A percentile compares a stretch with the other conserved stretches of the same genome.
Conservation (phyloP, 2,113 vertebrate genomes). For the Indri indri region DNA sequence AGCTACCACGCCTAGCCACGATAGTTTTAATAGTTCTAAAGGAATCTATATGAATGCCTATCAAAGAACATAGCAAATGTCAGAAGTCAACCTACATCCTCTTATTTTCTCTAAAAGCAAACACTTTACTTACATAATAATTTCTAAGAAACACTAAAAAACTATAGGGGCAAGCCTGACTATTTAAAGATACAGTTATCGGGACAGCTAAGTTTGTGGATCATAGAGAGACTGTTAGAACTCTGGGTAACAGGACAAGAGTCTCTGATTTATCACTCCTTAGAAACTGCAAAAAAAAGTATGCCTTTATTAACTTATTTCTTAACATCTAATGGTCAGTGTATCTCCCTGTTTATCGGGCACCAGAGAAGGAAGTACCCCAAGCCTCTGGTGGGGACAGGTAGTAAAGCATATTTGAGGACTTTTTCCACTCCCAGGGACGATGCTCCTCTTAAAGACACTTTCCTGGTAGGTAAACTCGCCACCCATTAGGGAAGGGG, state of each 20-base stretch:
- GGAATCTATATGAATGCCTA: not conserved
- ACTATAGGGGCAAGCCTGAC: not conserved
- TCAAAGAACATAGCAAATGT: not conserved
- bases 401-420: not conserved
- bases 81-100: not conserved
- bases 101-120: slow-evolving; percentile 13
- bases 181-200: not conserved
- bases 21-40: not conserved
- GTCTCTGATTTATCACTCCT: not conserved
- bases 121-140: slow-evolving; percentile 14
- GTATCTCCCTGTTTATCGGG: not conserved
- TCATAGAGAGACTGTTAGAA: not conserved
- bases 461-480: not conserved
- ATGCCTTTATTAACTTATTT: not conserved
- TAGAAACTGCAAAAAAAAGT: not conserved
- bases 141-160: slow-evolving; percentile 1
- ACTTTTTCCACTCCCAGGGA: not conserved
- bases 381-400: not conserved
- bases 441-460: not conserved
- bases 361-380: not conserved
- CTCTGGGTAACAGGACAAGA: not conserved
- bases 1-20: too few relatives aligned
- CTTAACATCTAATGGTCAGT: not conserved
- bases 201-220: not conserved
- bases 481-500: not conserved